Evolutionary conservation across 2,797 vertebrate genomes (phyloP), one percentile per base, ranked within the genome.

Genomic region (Adrianichthys oophorus): DNA sequence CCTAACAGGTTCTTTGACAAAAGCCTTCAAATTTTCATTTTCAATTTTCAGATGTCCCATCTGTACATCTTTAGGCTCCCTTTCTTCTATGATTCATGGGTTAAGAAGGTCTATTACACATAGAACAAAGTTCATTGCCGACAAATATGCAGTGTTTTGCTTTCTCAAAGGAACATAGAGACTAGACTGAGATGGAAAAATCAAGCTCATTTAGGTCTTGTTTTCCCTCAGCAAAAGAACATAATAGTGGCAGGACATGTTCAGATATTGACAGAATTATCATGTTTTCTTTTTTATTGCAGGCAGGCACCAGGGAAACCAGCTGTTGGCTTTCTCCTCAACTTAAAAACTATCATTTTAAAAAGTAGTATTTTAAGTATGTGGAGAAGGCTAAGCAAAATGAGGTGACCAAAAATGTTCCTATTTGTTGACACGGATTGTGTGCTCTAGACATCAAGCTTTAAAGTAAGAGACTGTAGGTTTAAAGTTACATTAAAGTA

Each of bases 301-400:
- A 41, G 41, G 21, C 21, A 48, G 78, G 76, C 69, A 26, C 66
- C 82, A 72, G 41, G 15, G n/a, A 48, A 74, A 61, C 54, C 72
- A 80, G 41, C 54, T 70, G 66, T 70, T 73, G 47, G 82, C 67
- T 82, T 85, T 85, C 76, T 62, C 59, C 42, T 45, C 41, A 46
- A 21, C 57, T 56, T 74, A 52, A 84, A 83, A 41, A 69, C 79
- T 74, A 48, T 84, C 81, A 85, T 85, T 85, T 52, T 48, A 24
- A 51, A 67, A 80, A 71, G 41, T 52, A 41, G 45, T 17, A 64
- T 59, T 60, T 51, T 32, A 52, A 53, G 66, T 4, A 26, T 18
- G 41, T 52, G 52, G 14, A 41, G 48, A 51, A 67, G 37, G 48
- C 5, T 29, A 52, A 43, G 41, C 53, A 53, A 68, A 24, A 70